Percentiles rank a stretch among this genome's conserved stretches.
Evolutionary conservation across 2,797 vertebrate species (phyloP).

Genomic region (Neosilurus hyrtlii): DNA sequence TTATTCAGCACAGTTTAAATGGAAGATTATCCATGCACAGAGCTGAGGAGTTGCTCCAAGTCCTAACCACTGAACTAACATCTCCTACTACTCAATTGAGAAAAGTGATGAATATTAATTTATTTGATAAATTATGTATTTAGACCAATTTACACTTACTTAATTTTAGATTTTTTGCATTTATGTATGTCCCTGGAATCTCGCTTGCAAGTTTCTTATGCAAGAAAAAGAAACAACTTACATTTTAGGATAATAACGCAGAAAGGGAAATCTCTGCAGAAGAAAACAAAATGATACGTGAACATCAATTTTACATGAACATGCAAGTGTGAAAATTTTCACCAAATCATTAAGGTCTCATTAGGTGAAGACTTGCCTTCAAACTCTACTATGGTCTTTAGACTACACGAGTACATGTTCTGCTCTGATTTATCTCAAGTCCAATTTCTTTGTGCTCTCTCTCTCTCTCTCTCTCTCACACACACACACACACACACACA

Average conservation of each 20-base stretch:
- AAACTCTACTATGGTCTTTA: too few species aligned
- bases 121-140: constrained; percentile 29
- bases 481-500: too few species aligned
- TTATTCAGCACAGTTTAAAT: constrained; percentile 5
- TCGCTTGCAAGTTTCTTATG: constrained; percentile 13
- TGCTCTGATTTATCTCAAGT: too few species aligned
- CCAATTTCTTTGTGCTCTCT: too few species aligned
- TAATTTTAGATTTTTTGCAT: neutral
- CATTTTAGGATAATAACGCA: constrained; percentile 5
- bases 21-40: neutral
- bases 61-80: neutral
- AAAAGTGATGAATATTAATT: constrained; percentile 18
- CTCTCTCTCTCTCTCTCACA: too few species aligned
- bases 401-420: too few species aligned
- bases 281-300: neutral
- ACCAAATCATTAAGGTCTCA: too few species aligned
- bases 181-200: constrained; percentile 7
- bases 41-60: neutral
- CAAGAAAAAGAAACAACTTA: constrained; percentile 14
- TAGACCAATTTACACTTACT: constrained; percentile 24
- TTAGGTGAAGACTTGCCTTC: too few species aligned
- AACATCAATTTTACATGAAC: neutral
- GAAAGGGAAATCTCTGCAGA: neutral
- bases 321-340: too few species aligned
- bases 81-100: neutral